A percentile compares a stretch with the other conserved stretches of the same genome.
Evolutionary conservation across 2,888 invertebrate genomes (phyloP).

Genomic region (Leptinotarsa peninsularis): DNA sequence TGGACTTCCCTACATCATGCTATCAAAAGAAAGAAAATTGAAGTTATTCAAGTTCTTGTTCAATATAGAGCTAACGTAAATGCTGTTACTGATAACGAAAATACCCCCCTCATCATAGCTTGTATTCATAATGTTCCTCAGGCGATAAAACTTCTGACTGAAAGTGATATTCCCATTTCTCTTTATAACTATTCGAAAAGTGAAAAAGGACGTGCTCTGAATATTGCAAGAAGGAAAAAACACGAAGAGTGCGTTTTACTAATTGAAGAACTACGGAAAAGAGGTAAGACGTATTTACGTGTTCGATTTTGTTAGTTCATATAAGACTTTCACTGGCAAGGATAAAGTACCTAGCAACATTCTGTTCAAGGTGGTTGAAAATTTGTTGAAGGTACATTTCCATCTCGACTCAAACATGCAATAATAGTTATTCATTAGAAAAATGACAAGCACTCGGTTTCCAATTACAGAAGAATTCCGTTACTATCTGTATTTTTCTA

Average conservation of each 20-base stretch:
- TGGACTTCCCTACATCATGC: constrained; percentile 33
- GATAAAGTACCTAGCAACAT: no score
- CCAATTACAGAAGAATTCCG: no score
- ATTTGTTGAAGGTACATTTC: no score
- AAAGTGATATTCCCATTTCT: background rate
- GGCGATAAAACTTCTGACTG: constrained; percentile 21
- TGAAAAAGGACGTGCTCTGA: background rate
- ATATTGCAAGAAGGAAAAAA: background rate
- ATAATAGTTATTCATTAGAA: no score
- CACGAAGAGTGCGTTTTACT: background rate
- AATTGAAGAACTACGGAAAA: no score
- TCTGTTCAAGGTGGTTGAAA: no score
- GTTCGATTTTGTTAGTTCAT: no score
- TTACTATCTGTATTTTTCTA: no score
- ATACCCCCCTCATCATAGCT: constrained; percentile 25
- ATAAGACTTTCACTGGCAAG: no score
- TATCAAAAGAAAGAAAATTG: constrained; percentile 16
- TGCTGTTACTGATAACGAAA: constrained; percentile 3
- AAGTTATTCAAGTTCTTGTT: constrained; percentile 22
- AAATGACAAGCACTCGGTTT: no score
- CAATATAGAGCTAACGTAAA: constrained; percentile 23
- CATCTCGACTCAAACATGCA: no score
- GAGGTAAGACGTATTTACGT: no score
- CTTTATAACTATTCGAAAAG: background rate
- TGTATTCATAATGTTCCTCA: constrained; percentile 20